phyloP scores from a whole-genome alignment of 1,140 invertebrate species.

The Battus philenor region DNA sequence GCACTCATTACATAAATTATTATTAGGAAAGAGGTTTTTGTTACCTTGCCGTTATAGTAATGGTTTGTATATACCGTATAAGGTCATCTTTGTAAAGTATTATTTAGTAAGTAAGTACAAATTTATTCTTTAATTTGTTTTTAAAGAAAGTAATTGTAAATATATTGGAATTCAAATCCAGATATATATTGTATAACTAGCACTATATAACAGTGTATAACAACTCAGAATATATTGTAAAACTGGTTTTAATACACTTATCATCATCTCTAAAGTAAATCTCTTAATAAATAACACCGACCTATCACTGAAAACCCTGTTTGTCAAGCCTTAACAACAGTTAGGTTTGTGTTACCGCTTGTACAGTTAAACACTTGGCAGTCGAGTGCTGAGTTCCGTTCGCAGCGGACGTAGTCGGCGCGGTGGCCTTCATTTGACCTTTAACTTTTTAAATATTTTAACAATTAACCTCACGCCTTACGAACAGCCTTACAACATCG shows the following conservation, averaged over 20 bases:
- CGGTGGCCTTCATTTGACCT: conserved; percentile 21
- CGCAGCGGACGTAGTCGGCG: conserved; percentile 26
- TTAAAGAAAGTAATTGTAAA: too few species aligned
- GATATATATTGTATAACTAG: too few species aligned
- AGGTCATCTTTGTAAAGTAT: too few species aligned
- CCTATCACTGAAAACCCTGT: conserved; percentile 22
- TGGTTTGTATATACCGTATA: too few species aligned
- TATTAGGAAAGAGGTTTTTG: too few species aligned
- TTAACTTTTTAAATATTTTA: conserved; percentile 23
- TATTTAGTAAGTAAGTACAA: too few species aligned
- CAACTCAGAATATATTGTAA: too few species aligned
- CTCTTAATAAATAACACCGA: conserved; percentile 11
- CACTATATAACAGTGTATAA: too few species aligned
- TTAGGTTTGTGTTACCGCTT: conserved; percentile 21
- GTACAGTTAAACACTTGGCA: conserved; percentile 23
- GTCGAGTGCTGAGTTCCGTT: conserved; percentile 29
- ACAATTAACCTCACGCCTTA: conserved; percentile 9
- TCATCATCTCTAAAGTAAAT: not conserved
- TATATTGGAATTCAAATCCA: too few species aligned
- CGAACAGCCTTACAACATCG: not conserved
- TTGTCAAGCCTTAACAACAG: conserved; percentile 23
- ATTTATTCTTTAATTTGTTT: too few species aligned
- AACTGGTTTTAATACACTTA: not conserved
- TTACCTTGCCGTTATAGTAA: too few species aligned
- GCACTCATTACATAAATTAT: too few species aligned